Conservation (phyloP, 2,113 vertebrate species). For the Laticauda colubrina region DNA sequence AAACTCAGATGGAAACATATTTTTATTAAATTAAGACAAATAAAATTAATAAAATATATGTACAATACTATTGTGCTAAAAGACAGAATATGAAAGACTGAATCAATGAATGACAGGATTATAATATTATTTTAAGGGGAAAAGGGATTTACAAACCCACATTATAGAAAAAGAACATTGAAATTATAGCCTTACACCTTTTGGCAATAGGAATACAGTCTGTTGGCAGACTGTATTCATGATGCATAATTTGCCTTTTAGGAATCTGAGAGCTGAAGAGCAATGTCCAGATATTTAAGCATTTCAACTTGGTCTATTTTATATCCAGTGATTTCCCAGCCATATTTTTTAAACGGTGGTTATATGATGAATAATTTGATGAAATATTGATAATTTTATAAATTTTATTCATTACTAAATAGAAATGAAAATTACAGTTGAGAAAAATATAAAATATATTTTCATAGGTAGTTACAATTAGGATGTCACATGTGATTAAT, state of each 20-base stretch:
- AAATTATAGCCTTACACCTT: background rate
- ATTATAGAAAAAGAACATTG: background rate
- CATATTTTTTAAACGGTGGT: background rate
- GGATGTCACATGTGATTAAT: background rate
- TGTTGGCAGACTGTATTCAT: background rate
- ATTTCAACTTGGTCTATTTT: background rate
- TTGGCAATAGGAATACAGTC: background rate
- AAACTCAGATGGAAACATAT: background rate
- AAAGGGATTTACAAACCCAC: background rate
- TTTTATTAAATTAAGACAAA: background rate
- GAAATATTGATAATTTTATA: background rate
- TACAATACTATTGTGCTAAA: background rate
- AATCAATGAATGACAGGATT: background rate
- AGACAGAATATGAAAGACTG: background rate
- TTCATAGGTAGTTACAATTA: background rate
- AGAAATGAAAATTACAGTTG: background rate
- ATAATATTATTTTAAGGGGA: background rate
- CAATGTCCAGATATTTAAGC: background rate
- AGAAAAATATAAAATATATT: background rate
- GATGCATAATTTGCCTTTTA: background rate
- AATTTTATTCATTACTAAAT: background rate
- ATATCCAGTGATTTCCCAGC: background rate
- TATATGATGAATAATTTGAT: background rate
- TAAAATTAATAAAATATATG: background rate
- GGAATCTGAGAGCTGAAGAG: background rate